Evolutionary conservation across 1,140 invertebrate genomes (phyloP), one percentile per base, ranked within the genome.

Genomic region (Plectus sambesii): DNA sequence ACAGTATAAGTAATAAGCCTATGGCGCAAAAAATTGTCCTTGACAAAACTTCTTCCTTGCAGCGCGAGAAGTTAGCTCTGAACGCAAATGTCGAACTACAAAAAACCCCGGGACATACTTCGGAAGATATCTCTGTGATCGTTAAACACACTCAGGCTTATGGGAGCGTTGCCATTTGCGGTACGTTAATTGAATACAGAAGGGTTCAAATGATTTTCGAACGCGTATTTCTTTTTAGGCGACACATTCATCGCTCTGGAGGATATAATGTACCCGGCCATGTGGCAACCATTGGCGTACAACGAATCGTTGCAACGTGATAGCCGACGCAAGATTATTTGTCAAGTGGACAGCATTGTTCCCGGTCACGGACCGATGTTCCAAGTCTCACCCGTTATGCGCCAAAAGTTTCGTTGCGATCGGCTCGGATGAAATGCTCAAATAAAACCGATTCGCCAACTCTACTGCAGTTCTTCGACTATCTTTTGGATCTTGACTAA

Each of bases 261-360:
- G 44, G 62, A 65, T 46, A 42, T 65, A 20, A 47, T 60, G 15
- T 45, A 54, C 24, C 59, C 62, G 24, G 50, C 59, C 30, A 65
- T 65, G 63, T 65, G 62, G 64, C 42, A 48, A 43, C 60, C 60
- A 19, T 36, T 66, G 48, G 54, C 60, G n/a, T 60, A 54, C 51
- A 60, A 60, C 37, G 58, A 60, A 19, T 25, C n/a, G 20, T 15
- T 39, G 8, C 60, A 60, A 37, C 51, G 56, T 37, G 26, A 57
- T 15, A 56, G 36, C 15, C 38, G 59, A 12, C 22, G 49, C n/a
- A 17, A 22, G n/a, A 36, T 60, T 27, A 25, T 63, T 25, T 60
- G 61, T 41, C 25, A 22, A 9, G 59, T 58, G 6, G 50, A 52
- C 30, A 53, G 30, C 33, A 52, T 52, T 23, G 49, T 52, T n/a